Base-by-base conservation (phyloP, 2,113 vertebrate species). In the Hucho hucho region DNA sequence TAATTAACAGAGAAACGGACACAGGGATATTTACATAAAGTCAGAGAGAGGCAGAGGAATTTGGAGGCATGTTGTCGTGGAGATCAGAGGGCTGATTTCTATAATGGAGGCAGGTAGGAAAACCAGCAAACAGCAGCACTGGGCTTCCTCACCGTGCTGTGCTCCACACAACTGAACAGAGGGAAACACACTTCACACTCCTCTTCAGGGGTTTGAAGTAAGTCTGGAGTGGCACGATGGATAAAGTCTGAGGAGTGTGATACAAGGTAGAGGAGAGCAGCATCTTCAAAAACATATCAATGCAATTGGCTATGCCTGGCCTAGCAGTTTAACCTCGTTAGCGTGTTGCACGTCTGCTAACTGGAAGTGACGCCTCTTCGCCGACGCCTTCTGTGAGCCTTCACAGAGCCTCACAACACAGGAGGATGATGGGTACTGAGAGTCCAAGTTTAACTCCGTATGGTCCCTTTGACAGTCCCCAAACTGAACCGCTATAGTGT, bases 291-390 rank as follows among this genome's bases (percentile, higher is more conserved):
- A 85, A 59, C 59, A 85, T 90, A 92, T 94, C 92, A 91, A 91
- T 89, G 88, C 90, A 92, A 91, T 91, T 90, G 91, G 83, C 88
- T 89, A 84, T 90, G 92, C 92, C 91, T 89, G 91, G 88, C 86
- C 75, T 86, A 29, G 91, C 90, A 92, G 89, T 93, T 93, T 93
- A 94, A 91, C 90, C 91, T 93, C 88, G 92, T 93, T 89, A 92
- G 86, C 82, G 70, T 70, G 80, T 75, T 80, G 81, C 85, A 80
- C 87, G 83, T 89, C 85, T 90, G 85, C 87, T 91, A 92, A 92
- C 90, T 82, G 91, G 87, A 87, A 83, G 87, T 86, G 92, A 90
- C 86, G 88, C 86, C 75, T 89, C 78, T 79, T 86, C 79, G 76
- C 81, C 78, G 88, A 81, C 74, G 69, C 84, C 88, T 88, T 86